These are phyloP conservation scores for Drosophila birchii DNA, from an alignment of 2,888 invertebrate genomes.

Conservation along the genomic window DNA sequence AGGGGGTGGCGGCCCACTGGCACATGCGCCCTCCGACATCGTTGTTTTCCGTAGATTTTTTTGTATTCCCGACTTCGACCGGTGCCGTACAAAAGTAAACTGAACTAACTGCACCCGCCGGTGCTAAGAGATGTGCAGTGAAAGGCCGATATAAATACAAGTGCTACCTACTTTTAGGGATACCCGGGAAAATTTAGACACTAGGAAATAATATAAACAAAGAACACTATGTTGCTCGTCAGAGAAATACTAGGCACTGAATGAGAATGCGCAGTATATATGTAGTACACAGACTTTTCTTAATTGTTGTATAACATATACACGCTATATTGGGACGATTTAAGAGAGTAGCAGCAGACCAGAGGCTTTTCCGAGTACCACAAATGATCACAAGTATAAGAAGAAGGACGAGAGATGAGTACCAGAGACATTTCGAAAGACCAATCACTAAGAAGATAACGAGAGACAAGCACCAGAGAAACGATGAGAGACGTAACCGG, in stretches of 20 bases:
- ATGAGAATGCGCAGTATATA: conserved; percentile 8
- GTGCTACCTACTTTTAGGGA: conserved; percentile 13
- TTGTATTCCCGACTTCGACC: background rate
- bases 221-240: conserved; percentile 4
- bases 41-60: background rate
- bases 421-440: background rate
- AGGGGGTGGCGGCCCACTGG: background rate
- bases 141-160: background rate
- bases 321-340: background rate
- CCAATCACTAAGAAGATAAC: too few relatives aligned
- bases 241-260: conserved; percentile 7
- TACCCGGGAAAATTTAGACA: background rate
- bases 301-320: conserved; percentile 1
- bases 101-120: background rate
- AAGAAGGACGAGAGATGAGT: background rate
- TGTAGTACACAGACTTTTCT: background rate
- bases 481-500: background rate
- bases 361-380: too few relatives aligned
- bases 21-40: conserved; percentile 15
- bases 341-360: background rate
- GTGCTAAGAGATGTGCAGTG: background rate
- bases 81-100: background rate
- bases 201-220: background rate
- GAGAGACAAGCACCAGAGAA: background rate
- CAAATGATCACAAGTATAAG: background rate